These are phyloP conservation scores for Mystacides longicornis DNA, from an alignment of 2,888 invertebrate species.

Conservation along the genomic window DNA sequence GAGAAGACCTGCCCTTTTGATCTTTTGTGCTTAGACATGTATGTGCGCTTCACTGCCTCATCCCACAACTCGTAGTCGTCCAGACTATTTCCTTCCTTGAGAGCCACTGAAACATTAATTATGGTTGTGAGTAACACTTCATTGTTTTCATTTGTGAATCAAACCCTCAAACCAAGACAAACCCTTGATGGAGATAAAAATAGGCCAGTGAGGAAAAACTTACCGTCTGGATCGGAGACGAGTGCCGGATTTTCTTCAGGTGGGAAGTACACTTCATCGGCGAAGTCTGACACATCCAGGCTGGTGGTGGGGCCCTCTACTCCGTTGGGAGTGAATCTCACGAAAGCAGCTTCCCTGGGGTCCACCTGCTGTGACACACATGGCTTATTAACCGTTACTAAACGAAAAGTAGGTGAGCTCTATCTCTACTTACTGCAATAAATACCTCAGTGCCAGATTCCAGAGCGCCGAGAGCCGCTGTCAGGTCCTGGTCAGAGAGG, in stretches of 20 bases:
- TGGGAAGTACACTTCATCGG: conserved; percentile 76
- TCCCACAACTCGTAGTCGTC: conserved; percentile 13
- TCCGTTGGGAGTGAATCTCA: conserved; percentile 62
- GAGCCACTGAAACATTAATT: conserved; percentile 12
- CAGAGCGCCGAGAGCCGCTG: conserved; percentile 45
- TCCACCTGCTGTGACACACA: conserved; percentile 39
- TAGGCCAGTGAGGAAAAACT: conserved; percentile 23
- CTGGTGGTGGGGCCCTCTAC: conserved; percentile 39
- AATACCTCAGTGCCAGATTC: conserved; percentile 40
- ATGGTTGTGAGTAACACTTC: not conserved
- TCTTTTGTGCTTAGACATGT: conserved; percentile 12
- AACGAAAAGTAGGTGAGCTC: too few relatives aligned
- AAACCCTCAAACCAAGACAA: not conserved
- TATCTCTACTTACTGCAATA: too few relatives aligned
- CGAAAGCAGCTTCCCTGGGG: conserved; percentile 66
- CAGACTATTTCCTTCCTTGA: conserved; percentile 8
- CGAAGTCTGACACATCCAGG: conserved; percentile 59
- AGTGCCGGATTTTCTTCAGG: conserved; percentile 37
- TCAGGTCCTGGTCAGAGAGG: conserved; percentile 46
- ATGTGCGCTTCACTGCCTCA: conserved; percentile 13
- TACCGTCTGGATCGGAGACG: conserved; percentile 30
- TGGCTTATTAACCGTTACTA: too few relatives aligned
- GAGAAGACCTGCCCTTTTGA: conserved; percentile 19
- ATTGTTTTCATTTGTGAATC: not conserved
- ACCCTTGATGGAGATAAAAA: too few relatives aligned